These are phyloP conservation scores for Sternotherus odoratus DNA, from an alignment of 2,797 vertebrate species.

Conservation along the genomic window DNA sequence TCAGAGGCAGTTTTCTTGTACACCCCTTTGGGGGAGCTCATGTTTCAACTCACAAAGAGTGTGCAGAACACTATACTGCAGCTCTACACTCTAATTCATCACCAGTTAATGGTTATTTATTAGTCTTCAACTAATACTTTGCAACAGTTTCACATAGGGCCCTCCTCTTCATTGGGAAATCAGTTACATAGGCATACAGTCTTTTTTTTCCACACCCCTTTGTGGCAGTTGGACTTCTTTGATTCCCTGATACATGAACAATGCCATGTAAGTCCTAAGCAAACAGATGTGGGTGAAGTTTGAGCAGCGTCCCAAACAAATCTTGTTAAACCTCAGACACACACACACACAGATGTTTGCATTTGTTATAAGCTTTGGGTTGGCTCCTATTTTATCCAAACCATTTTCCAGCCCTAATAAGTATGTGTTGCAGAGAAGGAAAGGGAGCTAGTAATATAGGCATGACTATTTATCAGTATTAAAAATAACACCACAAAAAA, in stretches of 20 bases:
- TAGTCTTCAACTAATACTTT: conserved; percentile 44
- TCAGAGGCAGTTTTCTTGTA: not conserved
- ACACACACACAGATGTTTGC: not conserved
- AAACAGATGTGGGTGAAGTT: not conserved
- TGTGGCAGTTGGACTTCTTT: conserved; percentile 15
- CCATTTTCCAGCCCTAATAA: not conserved
- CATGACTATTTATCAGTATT: not conserved
- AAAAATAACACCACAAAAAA: not conserved
- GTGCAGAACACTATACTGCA: not conserved
- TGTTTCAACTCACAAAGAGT: not conserved
- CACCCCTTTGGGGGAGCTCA: conserved; percentile 12
- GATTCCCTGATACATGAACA: conserved; percentile 11
- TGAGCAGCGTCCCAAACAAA: not conserved
- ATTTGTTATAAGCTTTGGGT: not conserved
- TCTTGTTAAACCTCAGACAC: not conserved
- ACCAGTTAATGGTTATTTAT: not conserved
- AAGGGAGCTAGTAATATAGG: not conserved
- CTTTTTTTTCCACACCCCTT: not conserved
- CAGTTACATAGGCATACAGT: not conserved
- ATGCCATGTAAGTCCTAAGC: not conserved
- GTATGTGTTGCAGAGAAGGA: not conserved
- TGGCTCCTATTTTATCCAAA: not conserved
- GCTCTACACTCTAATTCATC: conserved; percentile 44
- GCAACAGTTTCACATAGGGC: conserved; percentile 4
- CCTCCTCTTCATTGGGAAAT: conserved; percentile 3